Percentiles rank a stretch among this genome's conserved stretches.
Conservation (phyloP, 2,797 vertebrate genomes). For the Trichosurus vulpecula region DNA sequence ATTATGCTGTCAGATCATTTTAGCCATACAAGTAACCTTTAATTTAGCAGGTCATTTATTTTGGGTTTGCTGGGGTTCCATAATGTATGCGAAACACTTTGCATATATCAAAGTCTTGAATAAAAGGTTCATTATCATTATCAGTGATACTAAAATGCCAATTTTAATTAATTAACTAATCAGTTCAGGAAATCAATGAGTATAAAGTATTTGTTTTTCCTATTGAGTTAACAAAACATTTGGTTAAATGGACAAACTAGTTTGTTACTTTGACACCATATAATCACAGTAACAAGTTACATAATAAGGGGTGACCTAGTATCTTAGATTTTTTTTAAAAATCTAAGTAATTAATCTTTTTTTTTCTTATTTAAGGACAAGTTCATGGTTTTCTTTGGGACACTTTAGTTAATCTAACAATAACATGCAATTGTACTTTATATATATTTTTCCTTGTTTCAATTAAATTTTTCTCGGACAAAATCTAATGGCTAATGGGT, state of each 20-base stretch:
- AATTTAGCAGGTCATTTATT: background rate
- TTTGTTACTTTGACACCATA: background rate
- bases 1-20: background rate
- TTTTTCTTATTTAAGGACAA: background rate
- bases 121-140: background rate
- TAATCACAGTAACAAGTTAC: background rate
- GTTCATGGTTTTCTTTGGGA: background rate
- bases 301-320: background rate
- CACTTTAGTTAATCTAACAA: constrained; percentile 59
- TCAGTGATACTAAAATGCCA: background rate
- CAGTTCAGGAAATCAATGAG: background rate
- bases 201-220: background rate
- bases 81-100: background rate
- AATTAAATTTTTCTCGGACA: constrained; percentile 75
- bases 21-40: background rate
- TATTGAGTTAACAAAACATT: background rate
- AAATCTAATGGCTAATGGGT: constrained; percentile 80
- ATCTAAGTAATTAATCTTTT: background rate
- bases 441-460: constrained; percentile 64
- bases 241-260: background rate
- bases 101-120: background rate
- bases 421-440: constrained; percentile 65
- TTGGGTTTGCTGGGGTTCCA: background rate
- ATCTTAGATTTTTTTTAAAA: background rate
- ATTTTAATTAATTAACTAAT: background rate